Percentiles rank a stretch among this genome's conserved stretches.
Evolutionary conservation across 2,113 vertebrate species (phyloP).

Genomic region (Chaetodon auriga): DNA sequence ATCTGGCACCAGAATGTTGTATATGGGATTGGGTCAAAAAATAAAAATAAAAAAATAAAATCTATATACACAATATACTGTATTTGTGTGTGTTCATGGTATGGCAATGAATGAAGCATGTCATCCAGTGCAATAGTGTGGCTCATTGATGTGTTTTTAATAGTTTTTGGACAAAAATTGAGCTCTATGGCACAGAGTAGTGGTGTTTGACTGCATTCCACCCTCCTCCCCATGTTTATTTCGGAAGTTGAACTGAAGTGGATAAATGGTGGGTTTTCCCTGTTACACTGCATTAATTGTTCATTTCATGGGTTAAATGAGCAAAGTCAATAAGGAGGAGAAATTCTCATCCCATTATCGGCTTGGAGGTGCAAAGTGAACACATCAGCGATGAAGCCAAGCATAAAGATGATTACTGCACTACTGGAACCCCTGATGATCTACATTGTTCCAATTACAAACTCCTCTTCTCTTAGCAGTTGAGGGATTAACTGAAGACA

Average conservation of each 20-base stretch:
- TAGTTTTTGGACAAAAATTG: neutral
- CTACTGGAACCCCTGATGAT: conserved; percentile 46
- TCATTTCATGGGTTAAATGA: conserved; percentile 74
- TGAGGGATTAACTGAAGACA: conserved; percentile 70
- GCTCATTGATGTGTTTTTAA: too few relatives aligned
- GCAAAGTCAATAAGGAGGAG: conserved; percentile 68
- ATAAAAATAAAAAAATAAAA: too few relatives aligned
- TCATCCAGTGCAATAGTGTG: too few relatives aligned
- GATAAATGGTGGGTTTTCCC: conserved; percentile 66
- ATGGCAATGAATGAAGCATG: too few relatives aligned
- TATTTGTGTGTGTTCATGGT: too few relatives aligned
- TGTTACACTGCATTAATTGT: conserved; percentile 61
- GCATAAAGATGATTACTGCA: conserved; percentile 75
- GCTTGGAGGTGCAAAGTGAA: conserved; percentile 69
- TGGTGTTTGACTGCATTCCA: neutral
- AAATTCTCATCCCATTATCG: conserved; percentile 73
- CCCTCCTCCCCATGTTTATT: conserved; percentile 25
- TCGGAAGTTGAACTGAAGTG: conserved; percentile 36
- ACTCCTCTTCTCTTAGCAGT: conserved; percentile 50
- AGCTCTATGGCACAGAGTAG: neutral
- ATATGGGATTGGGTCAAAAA: neutral
- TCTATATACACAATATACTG: too few relatives aligned
- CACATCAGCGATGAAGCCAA: conserved; percentile 73
- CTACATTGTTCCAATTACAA: conserved; percentile 73
- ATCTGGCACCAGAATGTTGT: neutral